Percentiles rank a stretch among this genome's conserved stretches.
Evolutionary conservation across 2,888 invertebrate species (phyloP).

Genomic region (Linyphia triangularis): DNA sequence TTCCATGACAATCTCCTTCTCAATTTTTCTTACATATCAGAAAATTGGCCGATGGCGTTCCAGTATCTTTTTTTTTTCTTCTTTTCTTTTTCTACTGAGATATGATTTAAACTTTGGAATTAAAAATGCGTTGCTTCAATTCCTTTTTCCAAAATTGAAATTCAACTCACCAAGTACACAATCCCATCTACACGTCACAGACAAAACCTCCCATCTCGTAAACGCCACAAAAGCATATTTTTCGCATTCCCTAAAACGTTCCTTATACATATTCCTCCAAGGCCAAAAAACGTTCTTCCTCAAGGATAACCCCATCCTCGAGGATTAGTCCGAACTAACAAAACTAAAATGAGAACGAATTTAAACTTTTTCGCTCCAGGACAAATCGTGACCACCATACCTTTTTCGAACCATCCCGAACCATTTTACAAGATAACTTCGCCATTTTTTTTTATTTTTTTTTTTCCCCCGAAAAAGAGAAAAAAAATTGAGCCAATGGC

Average conservation of each 20-base stretch:
- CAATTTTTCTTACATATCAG: too few relatives aligned
- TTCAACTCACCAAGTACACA: not conserved
- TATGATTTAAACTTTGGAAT: not conserved
- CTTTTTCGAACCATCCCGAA: not conserved
- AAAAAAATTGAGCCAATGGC: slow-evolving; percentile 34
- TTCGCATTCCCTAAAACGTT: not conserved
- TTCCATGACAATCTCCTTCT: too few relatives aligned
- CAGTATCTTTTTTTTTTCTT: not conserved
- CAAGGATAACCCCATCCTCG: slow-evolving; percentile 31
- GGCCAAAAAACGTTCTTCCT: slow-evolving; percentile 9
- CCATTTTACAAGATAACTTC: slow-evolving; percentile 46
- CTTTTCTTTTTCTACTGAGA: not conserved
- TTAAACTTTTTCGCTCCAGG: slow-evolving; percentile 48
- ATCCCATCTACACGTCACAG: not conserved
- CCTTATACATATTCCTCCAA: not conserved
- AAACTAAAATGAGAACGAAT: slow-evolving; percentile 31
- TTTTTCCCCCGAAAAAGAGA: not conserved
- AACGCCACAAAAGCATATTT: not conserved
- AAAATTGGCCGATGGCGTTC: not conserved
- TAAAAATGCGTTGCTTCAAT: not conserved
- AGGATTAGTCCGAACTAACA: slow-evolving; percentile 28
- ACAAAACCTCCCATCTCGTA: not conserved
- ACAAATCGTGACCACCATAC: slow-evolving; percentile 50
- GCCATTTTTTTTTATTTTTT: too few relatives aligned
- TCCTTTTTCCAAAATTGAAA: not conserved